Percentiles rank a stretch among this genome's conserved stretches.
Conservation (phyloP, 2,888 invertebrate genomes). For the Nasonovia ribisnigri region DNA sequence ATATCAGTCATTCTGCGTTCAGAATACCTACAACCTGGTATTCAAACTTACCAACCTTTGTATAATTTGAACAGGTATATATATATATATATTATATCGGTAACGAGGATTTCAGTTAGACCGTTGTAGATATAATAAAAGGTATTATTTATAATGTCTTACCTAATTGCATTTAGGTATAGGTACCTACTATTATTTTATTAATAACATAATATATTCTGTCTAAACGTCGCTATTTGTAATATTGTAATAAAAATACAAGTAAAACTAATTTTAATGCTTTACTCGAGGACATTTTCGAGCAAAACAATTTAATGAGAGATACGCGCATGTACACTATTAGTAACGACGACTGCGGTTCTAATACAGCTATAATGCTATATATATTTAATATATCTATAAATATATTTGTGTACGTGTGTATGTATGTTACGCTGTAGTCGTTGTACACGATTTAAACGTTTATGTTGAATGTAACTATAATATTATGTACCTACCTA, state of each 20-base stretch:
- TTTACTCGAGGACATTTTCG: constrained; percentile 26
- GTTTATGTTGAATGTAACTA: constrained; percentile 6
- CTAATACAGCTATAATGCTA: background rate
- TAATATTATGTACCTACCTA: background rate
- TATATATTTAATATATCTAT: background rate
- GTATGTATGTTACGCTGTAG: background rate
- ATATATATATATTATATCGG: background rate
- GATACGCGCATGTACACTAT: background rate
- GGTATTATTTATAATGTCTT: background rate
- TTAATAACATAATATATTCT: background rate
- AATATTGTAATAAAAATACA: constrained; percentile 8
- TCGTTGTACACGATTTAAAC: constrained; percentile 40
- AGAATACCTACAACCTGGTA: background rate
- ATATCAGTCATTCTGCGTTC: background rate
- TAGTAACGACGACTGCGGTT: background rate
- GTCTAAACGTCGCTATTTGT: background rate
- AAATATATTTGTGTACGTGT: background rate
- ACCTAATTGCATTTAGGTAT: background rate
- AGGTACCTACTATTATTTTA: background rate
- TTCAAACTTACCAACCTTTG: background rate
- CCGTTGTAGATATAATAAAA: background rate
- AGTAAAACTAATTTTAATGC: background rate
- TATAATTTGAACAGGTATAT: background rate
- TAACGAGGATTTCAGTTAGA: background rate
- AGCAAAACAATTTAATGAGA: constrained; percentile 39